Evolutionary conservation across 2,113 vertebrate genomes (phyloP).

Genomic region (Anarrhichthys ocellatus): DNA sequence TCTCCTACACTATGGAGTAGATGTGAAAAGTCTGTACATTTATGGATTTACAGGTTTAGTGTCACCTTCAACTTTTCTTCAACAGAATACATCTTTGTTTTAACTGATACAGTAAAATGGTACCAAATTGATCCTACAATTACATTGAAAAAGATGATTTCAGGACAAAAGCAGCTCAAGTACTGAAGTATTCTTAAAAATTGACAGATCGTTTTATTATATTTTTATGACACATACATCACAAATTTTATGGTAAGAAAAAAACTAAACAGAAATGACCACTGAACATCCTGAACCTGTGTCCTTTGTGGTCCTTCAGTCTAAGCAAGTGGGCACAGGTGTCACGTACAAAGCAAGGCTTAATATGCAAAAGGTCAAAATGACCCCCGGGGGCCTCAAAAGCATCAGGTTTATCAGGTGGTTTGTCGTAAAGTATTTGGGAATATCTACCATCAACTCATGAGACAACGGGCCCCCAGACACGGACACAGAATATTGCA

Average conservation of each 20-base stretch:
- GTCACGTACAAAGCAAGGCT: background rate
- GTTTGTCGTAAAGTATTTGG: background rate
- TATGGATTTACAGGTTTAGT: background rate
- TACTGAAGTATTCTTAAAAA: background rate
- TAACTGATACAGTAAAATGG: background rate
- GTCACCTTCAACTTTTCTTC: no score
- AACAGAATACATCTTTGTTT: background rate
- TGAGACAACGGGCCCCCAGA: background rate
- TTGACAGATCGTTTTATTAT: background rate
- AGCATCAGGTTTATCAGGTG: background rate
- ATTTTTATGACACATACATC: background rate
- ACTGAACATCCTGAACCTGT: background rate
- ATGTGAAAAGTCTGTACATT: background rate
- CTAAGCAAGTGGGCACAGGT: background rate
- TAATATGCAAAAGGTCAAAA: background rate
- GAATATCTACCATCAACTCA: background rate
- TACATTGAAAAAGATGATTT: background rate
- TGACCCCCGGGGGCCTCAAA: background rate
- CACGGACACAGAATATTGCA: background rate
- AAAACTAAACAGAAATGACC: background rate
- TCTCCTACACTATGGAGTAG: background rate
- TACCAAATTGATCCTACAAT: background rate
- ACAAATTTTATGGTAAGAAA: background rate
- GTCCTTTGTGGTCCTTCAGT: no score
- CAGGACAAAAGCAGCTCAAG: background rate